Conservation (phyloP, 2,888 invertebrate genomes). For the Orthonychiurus folsomi region DNA sequence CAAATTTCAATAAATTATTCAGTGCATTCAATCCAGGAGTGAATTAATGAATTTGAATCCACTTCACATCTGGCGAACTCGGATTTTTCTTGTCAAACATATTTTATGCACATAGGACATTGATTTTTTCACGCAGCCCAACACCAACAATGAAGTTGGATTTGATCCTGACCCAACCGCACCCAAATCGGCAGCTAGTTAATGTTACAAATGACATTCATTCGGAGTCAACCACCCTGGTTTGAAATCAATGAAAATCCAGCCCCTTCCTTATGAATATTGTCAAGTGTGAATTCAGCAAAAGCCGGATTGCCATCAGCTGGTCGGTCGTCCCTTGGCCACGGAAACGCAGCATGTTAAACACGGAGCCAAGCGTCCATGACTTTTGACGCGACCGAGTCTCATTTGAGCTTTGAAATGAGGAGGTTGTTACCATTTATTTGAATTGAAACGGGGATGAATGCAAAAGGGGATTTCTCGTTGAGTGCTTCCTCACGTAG, state of each 20-base stretch:
- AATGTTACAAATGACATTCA: not conserved
- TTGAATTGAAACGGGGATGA: not conserved
- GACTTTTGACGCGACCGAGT: not conserved
- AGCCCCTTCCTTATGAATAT: not conserved
- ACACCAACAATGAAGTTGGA: not conserved
- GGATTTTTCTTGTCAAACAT: not conserved
- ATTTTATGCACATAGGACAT: not conserved
- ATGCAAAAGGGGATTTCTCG: constrained; percentile 1
- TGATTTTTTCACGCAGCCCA: not conserved
- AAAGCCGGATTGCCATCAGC: not conserved
- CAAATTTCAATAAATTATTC: not conserved
- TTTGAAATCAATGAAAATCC: not conserved
- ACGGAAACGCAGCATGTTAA: too few species aligned
- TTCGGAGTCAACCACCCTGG: not conserved
- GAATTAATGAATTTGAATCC: not conserved
- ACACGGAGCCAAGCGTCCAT: not conserved
- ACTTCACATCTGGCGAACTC: not conserved
- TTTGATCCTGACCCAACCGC: too few species aligned
- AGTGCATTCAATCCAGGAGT: not conserved
- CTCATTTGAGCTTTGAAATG: not conserved
- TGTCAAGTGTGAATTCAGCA: not conserved
- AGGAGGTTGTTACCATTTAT: constrained; percentile 1
- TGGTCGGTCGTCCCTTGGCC: not conserved
- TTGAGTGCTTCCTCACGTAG: not conserved
- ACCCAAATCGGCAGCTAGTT: not conserved